Percentiles rank a stretch among this genome's conserved stretches.
Evolutionary conservation across 2,888 invertebrate genomes (phyloP).

Genomic region (Nematopogon swammerdamellus): DNA sequence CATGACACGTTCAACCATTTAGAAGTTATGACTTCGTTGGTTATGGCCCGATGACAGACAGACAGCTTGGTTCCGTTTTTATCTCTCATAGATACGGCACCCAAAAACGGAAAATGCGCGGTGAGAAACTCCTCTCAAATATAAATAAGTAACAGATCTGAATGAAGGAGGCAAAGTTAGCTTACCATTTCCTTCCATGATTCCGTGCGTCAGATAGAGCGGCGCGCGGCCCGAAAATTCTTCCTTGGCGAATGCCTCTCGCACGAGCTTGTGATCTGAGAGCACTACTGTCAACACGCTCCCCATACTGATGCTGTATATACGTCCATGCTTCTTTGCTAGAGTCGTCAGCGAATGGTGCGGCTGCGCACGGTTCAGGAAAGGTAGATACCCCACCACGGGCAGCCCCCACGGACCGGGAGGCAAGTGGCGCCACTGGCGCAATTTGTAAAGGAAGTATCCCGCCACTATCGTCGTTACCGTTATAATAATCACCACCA

Average conservation of each 20-base stretch:
- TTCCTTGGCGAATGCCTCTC: conserved; percentile 70
- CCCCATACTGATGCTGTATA: conserved; percentile 74
- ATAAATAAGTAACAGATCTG: too few relatives aligned
- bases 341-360: conserved; percentile 67
- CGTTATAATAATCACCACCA: conserved; percentile 4
- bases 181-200: conserved; percentile 85
- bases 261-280: conserved; percentile 68
- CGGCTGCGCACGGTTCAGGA: conserved; percentile 65
- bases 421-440: conserved; percentile 51
- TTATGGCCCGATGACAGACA: too few relatives aligned
- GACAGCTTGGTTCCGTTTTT: too few relatives aligned
- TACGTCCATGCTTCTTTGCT: conserved; percentile 65
- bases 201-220: conserved; percentile 79
- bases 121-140: too few relatives aligned
- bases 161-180: too few relatives aligned
- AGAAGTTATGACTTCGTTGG: too few relatives aligned
- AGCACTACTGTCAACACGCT: conserved; percentile 73
- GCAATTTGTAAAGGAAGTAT: conserved; percentile 32
- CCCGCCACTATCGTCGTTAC: conserved; percentile 25
- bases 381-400: conserved; percentile 74
- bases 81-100: too few relatives aligned
- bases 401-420: conserved; percentile 82
- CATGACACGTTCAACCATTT: too few relatives aligned
- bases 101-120: too few relatives aligned
- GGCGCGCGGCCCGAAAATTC: conserved; percentile 75